These are phyloP conservation scores for Psilopogon haemacephalus DNA, from an alignment of 2,113 vertebrate genomes.

Conservation along the genomic window DNA sequence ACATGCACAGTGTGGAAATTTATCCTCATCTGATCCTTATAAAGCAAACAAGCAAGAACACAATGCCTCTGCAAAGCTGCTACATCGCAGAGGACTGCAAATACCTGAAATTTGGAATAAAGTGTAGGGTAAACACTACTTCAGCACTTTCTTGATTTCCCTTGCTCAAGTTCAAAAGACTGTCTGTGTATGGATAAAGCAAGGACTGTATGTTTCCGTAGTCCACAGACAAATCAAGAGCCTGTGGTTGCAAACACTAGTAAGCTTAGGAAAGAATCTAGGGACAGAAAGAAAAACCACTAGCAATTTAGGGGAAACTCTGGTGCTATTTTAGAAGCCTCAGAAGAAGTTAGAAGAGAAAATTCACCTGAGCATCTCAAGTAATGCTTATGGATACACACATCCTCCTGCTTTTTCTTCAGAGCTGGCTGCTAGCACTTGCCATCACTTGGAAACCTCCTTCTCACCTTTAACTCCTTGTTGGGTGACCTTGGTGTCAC, in stretches of 20 bases:
- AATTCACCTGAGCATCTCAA: neutral
- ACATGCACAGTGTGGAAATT: neutral
- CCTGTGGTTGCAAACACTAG: neutral
- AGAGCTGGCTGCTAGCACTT: neutral
- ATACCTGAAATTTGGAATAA: neutral
- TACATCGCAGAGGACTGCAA: neutral
- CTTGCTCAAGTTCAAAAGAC: neutral
- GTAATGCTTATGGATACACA: neutral
- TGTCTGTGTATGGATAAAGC: neutral
- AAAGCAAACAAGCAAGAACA: neutral
- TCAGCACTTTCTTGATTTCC: neutral
- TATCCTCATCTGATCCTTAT: neutral
- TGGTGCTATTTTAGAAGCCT: neutral
- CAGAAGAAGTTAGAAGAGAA: neutral
- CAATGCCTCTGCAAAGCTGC: neutral
- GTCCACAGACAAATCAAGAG: neutral
- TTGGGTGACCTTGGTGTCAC: neutral
- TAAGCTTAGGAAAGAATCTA: neutral
- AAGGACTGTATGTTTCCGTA: neutral
- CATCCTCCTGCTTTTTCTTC: neutral
- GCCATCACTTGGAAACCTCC: neutral
- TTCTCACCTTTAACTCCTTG: neutral
- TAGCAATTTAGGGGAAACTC: neutral
- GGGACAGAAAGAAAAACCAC: rapidly evolving
- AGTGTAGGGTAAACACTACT: neutral